These are phyloP conservation scores for Xiphophorus maculatus DNA, from an alignment of 2,113 vertebrate species.

Conservation along the genomic window DNA sequence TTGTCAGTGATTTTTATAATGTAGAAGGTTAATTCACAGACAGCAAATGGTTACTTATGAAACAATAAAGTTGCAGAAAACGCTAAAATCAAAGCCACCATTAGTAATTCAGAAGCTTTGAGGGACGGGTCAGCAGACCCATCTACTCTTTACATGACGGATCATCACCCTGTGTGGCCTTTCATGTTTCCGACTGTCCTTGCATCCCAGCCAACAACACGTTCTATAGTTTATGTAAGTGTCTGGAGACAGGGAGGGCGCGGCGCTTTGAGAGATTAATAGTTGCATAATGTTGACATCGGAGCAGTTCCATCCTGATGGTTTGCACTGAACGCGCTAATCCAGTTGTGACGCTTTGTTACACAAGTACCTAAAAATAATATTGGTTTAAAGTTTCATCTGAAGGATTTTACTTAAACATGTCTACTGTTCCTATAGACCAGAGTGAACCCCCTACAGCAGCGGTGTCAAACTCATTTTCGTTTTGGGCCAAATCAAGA, in stretches of 20 bases:
- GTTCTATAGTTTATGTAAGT: constrained; percentile 37
- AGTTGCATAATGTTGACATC: constrained; percentile 33
- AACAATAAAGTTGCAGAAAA: too few relatives aligned
- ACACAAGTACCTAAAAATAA: neutral
- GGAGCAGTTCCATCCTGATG: neutral
- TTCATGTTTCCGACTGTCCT: neutral
- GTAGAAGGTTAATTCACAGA: too few relatives aligned
- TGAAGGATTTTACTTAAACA: neutral
- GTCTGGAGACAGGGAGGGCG: neutral
- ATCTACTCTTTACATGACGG: too few relatives aligned
- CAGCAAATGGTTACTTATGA: too few relatives aligned
- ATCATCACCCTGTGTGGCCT: constrained; percentile 32
- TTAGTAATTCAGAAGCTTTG: too few relatives aligned
- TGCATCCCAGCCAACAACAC: constrained; percentile 4
- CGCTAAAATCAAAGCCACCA: too few relatives aligned
- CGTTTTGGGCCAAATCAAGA: too few relatives aligned
- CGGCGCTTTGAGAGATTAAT: constrained; percentile 4
- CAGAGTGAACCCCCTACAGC: neutral
- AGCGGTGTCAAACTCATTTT: too few relatives aligned
- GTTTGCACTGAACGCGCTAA: constrained; percentile 22
- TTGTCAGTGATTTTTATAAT: too few relatives aligned
- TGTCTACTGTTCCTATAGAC: neutral
- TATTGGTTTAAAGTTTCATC: neutral
- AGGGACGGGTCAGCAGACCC: too few relatives aligned
- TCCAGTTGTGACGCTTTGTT: constrained; percentile 2